phyloP scores from a whole-genome alignment of 2,888 invertebrate genomes.

The Macrophya annulata region DNA sequence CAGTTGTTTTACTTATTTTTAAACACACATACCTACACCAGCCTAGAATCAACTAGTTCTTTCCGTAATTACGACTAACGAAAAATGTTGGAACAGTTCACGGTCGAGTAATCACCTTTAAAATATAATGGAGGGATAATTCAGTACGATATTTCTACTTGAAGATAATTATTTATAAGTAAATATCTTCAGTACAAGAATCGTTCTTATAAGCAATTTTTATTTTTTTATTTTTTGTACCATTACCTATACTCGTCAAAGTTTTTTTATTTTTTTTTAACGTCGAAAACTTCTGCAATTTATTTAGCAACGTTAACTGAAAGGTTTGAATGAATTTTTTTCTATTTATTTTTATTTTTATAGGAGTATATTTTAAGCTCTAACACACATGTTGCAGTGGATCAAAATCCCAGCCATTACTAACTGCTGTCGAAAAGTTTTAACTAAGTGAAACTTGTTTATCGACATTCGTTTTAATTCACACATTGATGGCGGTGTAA shows the following conservation, averaged over 20 bases:
- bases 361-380: not conserved
- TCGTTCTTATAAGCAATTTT: not conserved
- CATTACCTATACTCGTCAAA: not conserved
- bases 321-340: not conserved
- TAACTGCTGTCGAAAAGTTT: not conserved
- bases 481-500: not conserved
- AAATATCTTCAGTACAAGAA: too few relatives aligned
- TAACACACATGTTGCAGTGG: not conserved
- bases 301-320: not conserved
- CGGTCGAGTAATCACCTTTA: not conserved
- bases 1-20: not conserved
- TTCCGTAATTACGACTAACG: not conserved
- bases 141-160: not conserved
- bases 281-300: not conserved
- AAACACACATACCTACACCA: not conserved
- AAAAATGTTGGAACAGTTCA: not conserved
- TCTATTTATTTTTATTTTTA: not conserved
- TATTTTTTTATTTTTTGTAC: not conserved
- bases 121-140: not conserved
- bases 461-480: not conserved
- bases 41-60: not conserved
- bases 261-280: too few relatives aligned
- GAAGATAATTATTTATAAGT: not conserved
- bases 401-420: not conserved
- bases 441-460: not conserved